Base-by-base conservation (phyloP, 2,888 invertebrate species). In the Clepsis dumicolana region DNA sequence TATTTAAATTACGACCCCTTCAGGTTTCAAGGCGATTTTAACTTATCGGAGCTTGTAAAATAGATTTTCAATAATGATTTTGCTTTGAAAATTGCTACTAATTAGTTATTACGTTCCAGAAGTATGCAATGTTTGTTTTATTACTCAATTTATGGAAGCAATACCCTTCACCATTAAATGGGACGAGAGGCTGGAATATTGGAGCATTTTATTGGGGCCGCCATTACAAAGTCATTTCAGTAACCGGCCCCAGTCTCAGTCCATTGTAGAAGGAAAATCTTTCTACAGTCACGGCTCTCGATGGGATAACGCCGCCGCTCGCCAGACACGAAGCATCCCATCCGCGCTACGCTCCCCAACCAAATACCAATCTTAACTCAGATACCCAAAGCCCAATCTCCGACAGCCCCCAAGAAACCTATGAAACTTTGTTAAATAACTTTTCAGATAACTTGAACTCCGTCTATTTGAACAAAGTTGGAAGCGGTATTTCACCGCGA, bases 361-460 rank as follows among this genome's bases (percentile, higher is more conserved):
- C 85, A 77, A 92, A 84, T 88, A 89, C 85, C 87, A 83, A 89
- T 89, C 84, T 81, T 91, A 91, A 87, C 80, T 77, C 77, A 71
- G 77, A 77, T 76, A 72, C 81, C 80, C 83, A 91, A 79, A 87
- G 90, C 85, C 75, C 85, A 90, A 87, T 89, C 84, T 92, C 87
- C 80, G 77, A 76, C 80, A 80, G 81, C 89, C 75, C 74, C 82
- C 83, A 84, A 89, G 89, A 93, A 92, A 91, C 93, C 93, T 92
- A 93, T 93, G 93, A 93, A 93, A 93, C 93, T 93, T 93, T 93
- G 93, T 93, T 93, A 93, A 93, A 93, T 93, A 93, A 93, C 93
- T 93, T 93, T 93, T 93, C 93, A 93, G 93, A 93, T 93, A 93
- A 93, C 92, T 93, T 93, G 91, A 92, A 92, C 89, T 91, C 87